phyloP scores from a whole-genome alignment of 2,113 vertebrate species.

The Phyllopteryx taeniolatus region DNA sequence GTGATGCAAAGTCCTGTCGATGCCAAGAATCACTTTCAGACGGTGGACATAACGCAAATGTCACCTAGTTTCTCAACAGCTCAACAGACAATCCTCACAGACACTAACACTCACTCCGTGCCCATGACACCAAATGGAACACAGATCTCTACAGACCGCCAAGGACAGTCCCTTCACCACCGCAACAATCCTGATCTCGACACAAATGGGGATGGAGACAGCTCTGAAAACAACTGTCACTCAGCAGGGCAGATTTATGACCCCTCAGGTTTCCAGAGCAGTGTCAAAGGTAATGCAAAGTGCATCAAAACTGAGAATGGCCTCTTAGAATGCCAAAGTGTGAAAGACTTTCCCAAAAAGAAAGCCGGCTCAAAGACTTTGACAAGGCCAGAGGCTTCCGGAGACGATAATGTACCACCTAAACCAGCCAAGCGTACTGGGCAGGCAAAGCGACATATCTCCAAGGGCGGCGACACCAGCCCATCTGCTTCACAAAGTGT shows the following conservation, averaged over 20 bases:
- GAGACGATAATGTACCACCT: conserved; percentile 76
- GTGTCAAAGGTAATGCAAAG: conserved; percentile 58
- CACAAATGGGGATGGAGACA: conserved; percentile 70
- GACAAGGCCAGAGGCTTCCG: conserved; percentile 68
- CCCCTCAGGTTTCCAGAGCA: conserved; percentile 53
- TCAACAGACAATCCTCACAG: conserved; percentile 75
- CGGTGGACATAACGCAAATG: conserved; percentile 80
- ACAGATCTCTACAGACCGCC: conserved; percentile 80
- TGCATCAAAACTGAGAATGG: conserved; percentile 78
- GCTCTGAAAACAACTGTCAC: conserved; percentile 78
- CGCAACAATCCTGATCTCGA: conserved; percentile 78
- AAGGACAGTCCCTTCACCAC: conserved; percentile 72
- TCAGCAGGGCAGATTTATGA: conserved; percentile 72
- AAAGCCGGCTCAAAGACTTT: conserved; percentile 81
- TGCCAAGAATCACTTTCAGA: conserved; percentile 84
- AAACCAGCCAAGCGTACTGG: conserved; percentile 79
- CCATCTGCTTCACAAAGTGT: conserved; percentile 77
- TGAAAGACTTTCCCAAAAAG: conserved; percentile 81
- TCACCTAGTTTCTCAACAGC: conserved; percentile 79
- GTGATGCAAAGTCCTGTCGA: conserved; percentile 74
- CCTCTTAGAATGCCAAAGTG: conserved; percentile 67
- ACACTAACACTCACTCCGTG: conserved; percentile 81
- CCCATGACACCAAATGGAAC: conserved; percentile 83
- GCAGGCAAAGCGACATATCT: conserved; percentile 84
- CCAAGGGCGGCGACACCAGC: conserved; percentile 78